phyloP scores from a whole-genome alignment of 2,888 invertebrate species.

The Xestia rhomboidea region DNA sequence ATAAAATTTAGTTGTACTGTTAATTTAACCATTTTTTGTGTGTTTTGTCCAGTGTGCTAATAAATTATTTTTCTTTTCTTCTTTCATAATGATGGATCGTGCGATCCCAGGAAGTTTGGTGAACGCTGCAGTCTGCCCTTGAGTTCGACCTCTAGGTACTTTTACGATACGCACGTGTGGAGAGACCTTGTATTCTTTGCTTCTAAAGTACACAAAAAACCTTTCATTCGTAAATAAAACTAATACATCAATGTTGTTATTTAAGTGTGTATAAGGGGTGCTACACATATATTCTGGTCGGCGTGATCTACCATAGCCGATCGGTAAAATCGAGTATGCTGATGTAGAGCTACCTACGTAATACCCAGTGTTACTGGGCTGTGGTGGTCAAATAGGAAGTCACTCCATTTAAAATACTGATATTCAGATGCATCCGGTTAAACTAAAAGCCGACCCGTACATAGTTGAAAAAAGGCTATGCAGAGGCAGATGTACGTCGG shows the following conservation, averaged over 20 bases:
- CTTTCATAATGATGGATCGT: constrained; percentile 1
- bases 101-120: not conserved
- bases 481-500: not conserved
- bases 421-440: not conserved
- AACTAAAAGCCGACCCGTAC: not conserved
- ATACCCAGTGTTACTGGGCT: not conserved
- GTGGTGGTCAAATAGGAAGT: no score
- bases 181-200: not conserved
- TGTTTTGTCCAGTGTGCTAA: no score
- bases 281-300: not conserved
- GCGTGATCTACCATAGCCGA: not conserved
- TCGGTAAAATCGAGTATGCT: not conserved
- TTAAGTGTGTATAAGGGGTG: not conserved
- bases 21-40: no score
- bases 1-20: no score
- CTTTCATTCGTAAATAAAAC: constrained; percentile 15
- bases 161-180: constrained; percentile 2
- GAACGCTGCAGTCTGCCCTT: not conserved
- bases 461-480: not conserved
- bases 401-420: not conserved
- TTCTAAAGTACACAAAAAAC: constrained; percentile 13
- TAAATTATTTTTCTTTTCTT: no score
- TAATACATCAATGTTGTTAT: constrained; percentile 25
- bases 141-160: not conserved
- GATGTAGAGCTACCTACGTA: not conserved